phyloP scores from a whole-genome alignment of 1,140 invertebrate species.

The Teleopsis dalmanni region DNA sequence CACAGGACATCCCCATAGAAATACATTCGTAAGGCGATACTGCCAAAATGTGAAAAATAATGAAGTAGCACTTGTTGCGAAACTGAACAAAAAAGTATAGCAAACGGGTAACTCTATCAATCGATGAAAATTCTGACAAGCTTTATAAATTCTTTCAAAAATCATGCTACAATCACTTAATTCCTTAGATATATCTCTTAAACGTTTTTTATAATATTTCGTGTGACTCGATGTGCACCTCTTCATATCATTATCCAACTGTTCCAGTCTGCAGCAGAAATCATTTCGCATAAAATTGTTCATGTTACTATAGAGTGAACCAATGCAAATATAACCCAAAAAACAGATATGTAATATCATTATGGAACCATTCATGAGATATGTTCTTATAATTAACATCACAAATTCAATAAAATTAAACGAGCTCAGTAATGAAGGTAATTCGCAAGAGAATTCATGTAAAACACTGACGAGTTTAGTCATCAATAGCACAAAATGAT shows the following conservation, averaged over 20 bases:
- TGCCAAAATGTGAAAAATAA: too few relatives aligned
- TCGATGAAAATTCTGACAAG: neutral
- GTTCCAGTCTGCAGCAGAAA: neutral
- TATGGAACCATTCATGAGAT: too few relatives aligned
- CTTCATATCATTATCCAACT: neutral
- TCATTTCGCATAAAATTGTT: slow-evolving; percentile 1
- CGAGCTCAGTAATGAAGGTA: too few relatives aligned
- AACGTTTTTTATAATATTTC: neutral
- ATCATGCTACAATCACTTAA: neutral
- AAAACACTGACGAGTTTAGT: too few relatives aligned
- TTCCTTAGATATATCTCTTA: neutral
- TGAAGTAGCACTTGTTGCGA: too few relatives aligned
- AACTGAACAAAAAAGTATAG: neutral
- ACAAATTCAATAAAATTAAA: too few relatives aligned
- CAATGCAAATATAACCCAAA: slow-evolving; percentile 2
- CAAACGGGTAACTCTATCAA: neutral
- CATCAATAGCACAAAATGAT: too few relatives aligned
- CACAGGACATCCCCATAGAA: neutral
- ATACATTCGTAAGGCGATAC: too few relatives aligned
- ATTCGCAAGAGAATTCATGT: too few relatives aligned
- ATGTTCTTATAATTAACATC: too few relatives aligned
- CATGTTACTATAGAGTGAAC: neutral
- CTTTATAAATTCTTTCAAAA: neutral
- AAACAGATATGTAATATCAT: neutral
- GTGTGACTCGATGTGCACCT: neutral